These are phyloP conservation scores for Neotoxoptera formosana DNA, from an alignment of 1,140 invertebrate species.

Conservation along the genomic window DNA sequence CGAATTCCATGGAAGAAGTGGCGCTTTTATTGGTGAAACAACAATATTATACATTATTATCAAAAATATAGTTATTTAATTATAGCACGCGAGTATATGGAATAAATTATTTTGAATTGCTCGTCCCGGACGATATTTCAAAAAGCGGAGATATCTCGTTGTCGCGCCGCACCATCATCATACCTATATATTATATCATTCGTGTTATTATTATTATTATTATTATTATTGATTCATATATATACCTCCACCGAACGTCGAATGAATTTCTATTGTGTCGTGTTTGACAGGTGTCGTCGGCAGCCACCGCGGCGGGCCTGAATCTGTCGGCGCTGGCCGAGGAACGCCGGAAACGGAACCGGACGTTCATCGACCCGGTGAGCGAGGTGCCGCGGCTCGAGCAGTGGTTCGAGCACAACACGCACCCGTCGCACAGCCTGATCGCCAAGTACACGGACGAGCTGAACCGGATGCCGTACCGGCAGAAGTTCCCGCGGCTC, in stretches of 20 bases:
- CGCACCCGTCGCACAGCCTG: constrained; percentile 95
- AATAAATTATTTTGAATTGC: too few relatives aligned
- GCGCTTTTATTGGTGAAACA: too few relatives aligned
- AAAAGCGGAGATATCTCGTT: too few relatives aligned
- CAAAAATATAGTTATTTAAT: too few relatives aligned
- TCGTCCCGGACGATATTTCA: too few relatives aligned
- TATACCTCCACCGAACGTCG: background rate
- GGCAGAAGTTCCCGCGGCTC: constrained; percentile 94
- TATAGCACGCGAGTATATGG: too few relatives aligned
- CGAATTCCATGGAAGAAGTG: too few relatives aligned
- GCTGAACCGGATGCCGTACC: constrained; percentile 91
- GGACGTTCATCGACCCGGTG: constrained; percentile 98
- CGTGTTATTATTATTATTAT: too few relatives aligned
- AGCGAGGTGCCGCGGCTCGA: constrained; percentile 96
- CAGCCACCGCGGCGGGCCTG: constrained; percentile 48
- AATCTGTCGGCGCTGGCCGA: constrained; percentile 68
- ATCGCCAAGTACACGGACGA: constrained; percentile 97
- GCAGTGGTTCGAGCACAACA: constrained; percentile 97
- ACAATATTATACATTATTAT: too few relatives aligned
- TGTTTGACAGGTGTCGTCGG: constrained; percentile 28
- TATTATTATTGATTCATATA: too few relatives aligned
- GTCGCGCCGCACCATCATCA: too few relatives aligned
- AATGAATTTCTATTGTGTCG: background rate
- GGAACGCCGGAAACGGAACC: constrained; percentile 89
- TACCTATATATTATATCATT: too few relatives aligned